These are phyloP conservation scores for Gobius niger DNA, from an alignment of 2,113 vertebrate species.

Conservation along the genomic window DNA sequence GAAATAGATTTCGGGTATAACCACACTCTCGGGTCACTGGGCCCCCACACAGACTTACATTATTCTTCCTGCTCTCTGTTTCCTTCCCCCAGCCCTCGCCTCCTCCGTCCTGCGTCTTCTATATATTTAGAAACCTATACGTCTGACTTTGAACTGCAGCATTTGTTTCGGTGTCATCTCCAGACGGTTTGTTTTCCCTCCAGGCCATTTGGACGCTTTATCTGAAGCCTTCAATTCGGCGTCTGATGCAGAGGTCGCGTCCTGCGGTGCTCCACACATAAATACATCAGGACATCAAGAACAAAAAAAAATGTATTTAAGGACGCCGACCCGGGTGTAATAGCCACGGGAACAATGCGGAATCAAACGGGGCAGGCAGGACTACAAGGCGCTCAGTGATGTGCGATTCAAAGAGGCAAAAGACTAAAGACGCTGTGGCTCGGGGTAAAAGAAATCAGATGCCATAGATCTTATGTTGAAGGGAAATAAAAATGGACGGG, in stretches of 20 bases:
- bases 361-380: not conserved
- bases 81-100: not conserved
- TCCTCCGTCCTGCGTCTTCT: not conserved
- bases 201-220: not conserved
- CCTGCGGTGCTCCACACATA: not conserved
- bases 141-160: not conserved
- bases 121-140: not conserved
- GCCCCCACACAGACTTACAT: too few relatives aligned
- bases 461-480: too few relatives aligned
- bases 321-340: not conserved
- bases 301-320: not conserved
- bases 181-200: not conserved
- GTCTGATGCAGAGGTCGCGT: not conserved
- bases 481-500: not conserved
- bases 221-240: not conserved
- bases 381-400: not conserved
- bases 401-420: not conserved
- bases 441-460: too few relatives aligned
- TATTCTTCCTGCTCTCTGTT: not conserved
- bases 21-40: too few relatives aligned
- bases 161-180: conserved; percentile 1
- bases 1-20: too few relatives aligned
- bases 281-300: not conserved
- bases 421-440: not conserved
- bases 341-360: not conserved